Evolutionary conservation across 2,888 invertebrate species (phyloP).

Genomic region (Crioceris asparagi): DNA sequence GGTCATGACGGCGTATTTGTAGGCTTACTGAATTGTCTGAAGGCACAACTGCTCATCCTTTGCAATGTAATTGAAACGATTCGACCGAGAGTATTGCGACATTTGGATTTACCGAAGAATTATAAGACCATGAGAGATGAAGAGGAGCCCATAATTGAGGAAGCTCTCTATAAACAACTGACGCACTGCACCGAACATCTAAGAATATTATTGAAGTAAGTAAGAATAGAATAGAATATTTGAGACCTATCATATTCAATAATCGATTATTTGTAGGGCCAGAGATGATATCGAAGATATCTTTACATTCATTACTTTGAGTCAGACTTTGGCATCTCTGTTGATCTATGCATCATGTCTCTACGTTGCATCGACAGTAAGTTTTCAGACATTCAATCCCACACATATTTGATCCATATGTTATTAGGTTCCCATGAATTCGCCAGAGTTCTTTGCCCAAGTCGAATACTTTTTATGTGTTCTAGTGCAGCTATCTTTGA

Average conservation of each 20-base stretch:
- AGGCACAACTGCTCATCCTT: constrained; percentile 22
- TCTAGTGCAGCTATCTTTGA: constrained; percentile 18
- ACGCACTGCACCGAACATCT: constrained; percentile 22
- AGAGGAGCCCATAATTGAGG: constrained; percentile 14
- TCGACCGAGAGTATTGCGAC: constrained; percentile 15
- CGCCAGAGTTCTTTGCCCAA: constrained; percentile 22
- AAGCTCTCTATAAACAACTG: constrained; percentile 20
- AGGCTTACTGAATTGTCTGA: constrained; percentile 19
- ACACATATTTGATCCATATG: constrained; percentile 1
- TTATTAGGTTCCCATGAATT: constrained; percentile 19
- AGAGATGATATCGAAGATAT: constrained; percentile 20
- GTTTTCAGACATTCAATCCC: constrained; percentile 6
- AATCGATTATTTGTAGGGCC: constrained; percentile 17
- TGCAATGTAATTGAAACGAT: constrained; percentile 20
- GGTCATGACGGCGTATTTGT: constrained; percentile 22
- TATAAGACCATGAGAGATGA: constrained; percentile 13
- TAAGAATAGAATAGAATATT: neutral
- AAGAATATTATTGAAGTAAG: constrained; percentile 21
- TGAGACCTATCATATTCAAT: constrained; percentile 2
- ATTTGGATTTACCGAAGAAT: constrained; percentile 12
- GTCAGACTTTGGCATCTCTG: constrained; percentile 22
- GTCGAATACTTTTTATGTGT: constrained; percentile 19
- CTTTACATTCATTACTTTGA: constrained; percentile 20
- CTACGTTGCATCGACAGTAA: constrained; percentile 21
- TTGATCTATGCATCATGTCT: constrained; percentile 24